Base-by-base conservation (phyloP, 2,113 vertebrate genomes). In the Himantopus leucocephalus region DNA sequence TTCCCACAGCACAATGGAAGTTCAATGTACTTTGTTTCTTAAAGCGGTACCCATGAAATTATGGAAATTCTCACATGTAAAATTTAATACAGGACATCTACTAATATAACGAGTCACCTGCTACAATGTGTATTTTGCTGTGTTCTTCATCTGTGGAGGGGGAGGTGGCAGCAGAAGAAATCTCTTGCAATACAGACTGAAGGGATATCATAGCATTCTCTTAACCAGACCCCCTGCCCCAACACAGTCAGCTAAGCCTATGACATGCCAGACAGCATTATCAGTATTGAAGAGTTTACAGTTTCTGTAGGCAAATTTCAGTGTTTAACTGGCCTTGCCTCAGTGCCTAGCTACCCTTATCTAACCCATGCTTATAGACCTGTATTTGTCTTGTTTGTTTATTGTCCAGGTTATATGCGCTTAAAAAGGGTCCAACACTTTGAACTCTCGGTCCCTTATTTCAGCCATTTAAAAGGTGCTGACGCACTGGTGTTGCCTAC, bases 11-110 rank as follows among this genome's bases (percentile, higher is more conserved):
- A 78, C 82, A 92, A 89, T 81, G 53, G 29, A 89, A 91, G 35
- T 94, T 94, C 73, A 90, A 24, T 2, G 5, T 30, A 43, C 81
- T 93, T 91, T 85, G 39, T 93, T 93, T 93, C 87, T 95, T 94
- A 79, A 89, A 92, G 77, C 41, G 80, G 15, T 37, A 76, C 29
- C 34, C n/a, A 30, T 91, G 58, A 94, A 94, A 95, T 91, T 35
- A 81, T 62, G 62, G 39, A 58, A 79, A 73, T 81, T 91, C 6
- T 92, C 10, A 53, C 39, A 18, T n/a, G 35, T 9, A 20, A 32
- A 78, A 58, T 66, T 89, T 72, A 81, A 34, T 66, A 48, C 55
- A 52, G 47, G 29, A 11, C 30, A 48, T 78, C 34, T 87, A 17
- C 52, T 85, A 41, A 55, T 74, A 34, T 13, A 48, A 37, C 34